Conservation (phyloP, 2,113 vertebrate species). For the Butorides virescens region DNA sequence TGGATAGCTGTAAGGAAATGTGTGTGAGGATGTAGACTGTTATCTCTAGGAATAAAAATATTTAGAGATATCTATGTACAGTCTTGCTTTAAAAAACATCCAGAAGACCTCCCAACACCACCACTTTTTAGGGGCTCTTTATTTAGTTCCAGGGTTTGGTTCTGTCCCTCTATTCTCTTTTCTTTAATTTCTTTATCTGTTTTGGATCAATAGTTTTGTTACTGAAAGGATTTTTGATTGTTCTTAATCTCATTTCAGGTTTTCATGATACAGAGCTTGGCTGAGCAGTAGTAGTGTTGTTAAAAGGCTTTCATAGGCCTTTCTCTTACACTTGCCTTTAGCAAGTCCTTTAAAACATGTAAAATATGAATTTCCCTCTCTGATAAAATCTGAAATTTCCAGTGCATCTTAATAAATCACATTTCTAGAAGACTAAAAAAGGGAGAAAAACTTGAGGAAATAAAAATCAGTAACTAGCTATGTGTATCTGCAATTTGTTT, state of each 20-base stretch:
- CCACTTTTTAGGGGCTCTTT: accelerated
- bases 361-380: neutral
- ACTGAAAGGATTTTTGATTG: neutral
- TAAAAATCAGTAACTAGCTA: neutral
- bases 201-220: neutral
- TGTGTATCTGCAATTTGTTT: neutral
- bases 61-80: neutral
- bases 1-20: neutral
- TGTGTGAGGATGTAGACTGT: neutral
- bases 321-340: neutral
- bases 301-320: neutral
- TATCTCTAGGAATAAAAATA: neutral
- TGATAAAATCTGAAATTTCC: neutral
- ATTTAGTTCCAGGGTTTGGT: neutral
- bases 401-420: neutral
- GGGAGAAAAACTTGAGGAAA: neutral
- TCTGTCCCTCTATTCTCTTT: neutral
- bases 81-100: neutral
- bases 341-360: neutral
- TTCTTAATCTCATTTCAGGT: neutral
- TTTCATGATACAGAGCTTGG: neutral
- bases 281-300: neutral
- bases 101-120: accelerated
- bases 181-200: neutral
- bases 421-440: neutral